Percentiles rank a stretch among this genome's conserved stretches.
phyloP scores from a whole-genome alignment of 2,113 vertebrate species.

The Syrmaticus mikado region DNA sequence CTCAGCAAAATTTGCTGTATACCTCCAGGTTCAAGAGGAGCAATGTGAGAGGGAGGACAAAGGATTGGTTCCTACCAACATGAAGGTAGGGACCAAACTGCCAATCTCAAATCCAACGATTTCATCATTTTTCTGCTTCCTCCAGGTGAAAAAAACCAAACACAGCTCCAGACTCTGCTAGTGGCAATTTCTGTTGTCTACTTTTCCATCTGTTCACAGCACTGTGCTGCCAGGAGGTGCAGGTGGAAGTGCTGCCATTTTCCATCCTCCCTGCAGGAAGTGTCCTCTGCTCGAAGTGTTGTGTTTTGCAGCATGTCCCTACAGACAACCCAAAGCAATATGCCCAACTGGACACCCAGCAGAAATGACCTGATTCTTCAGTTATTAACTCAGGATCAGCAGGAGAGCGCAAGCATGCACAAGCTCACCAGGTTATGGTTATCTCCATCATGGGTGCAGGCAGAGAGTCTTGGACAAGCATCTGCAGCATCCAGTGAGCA shows the following conservation, averaged over 20 bases:
- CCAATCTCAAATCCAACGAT: not conserved
- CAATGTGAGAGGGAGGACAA: not conserved
- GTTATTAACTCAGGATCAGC: too few species aligned
- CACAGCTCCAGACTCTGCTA: not conserved
- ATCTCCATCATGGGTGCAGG: not conserved
- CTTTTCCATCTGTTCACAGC: not conserved
- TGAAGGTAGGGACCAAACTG: not conserved
- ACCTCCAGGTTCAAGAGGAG: not conserved
- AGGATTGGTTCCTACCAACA: rapidly evolving
- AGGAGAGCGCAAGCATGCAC: not conserved
- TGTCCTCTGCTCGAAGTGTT: not conserved
- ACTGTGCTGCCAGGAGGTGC: not conserved
- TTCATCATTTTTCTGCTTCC: rapidly evolving
- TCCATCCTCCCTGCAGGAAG: not conserved
- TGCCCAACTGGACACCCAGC: not conserved
- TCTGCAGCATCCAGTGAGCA: not conserved
- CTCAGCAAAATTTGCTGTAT: not conserved
- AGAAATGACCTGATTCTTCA: rapidly evolving
- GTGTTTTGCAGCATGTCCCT: not conserved
- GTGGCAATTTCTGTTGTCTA: rapidly evolving
- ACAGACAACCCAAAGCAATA: rapidly evolving
- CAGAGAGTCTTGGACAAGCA: not conserved
- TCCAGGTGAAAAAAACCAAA: not conserved
- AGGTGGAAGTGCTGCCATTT: not conserved
- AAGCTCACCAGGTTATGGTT: not conserved